A percentile compares a stretch with the other conserved stretches of the same genome.
phyloP scores from a whole-genome alignment of 2,797 vertebrate genomes.

The Fundulus diaphanus region DNA sequence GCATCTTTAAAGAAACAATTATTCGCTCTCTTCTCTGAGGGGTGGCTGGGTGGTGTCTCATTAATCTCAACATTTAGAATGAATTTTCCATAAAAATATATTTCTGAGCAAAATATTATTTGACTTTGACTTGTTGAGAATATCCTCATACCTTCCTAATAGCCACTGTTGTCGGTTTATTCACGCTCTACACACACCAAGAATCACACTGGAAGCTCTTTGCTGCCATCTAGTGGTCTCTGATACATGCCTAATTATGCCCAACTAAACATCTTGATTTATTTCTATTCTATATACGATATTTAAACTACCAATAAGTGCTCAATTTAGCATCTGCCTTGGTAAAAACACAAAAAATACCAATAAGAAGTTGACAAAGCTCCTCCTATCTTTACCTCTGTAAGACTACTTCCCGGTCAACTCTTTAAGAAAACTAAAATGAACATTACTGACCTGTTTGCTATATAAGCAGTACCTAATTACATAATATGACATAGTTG shows the following conservation, averaged over 20 bases:
- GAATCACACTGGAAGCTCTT: too few relatives aligned
- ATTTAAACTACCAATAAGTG: too few relatives aligned
- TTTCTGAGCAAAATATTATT: background rate
- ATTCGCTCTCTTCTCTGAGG: background rate
- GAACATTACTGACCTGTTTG: constrained; percentile 1
- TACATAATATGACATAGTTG: background rate
- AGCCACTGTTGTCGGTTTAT: background rate
- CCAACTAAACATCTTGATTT: too few relatives aligned
- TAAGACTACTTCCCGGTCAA: background rate
- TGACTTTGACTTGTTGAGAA: background rate
- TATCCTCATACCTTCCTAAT: too few relatives aligned
- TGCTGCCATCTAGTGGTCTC: too few relatives aligned
- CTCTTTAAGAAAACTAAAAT: too few relatives aligned
- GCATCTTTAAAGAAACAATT: background rate
- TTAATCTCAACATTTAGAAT: background rate
- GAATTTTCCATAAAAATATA: background rate
- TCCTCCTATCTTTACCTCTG: background rate
- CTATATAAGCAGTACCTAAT: background rate
- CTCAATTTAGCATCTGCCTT: too few relatives aligned
- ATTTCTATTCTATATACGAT: too few relatives aligned
- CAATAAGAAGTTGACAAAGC: too few relatives aligned
- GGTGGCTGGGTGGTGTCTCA: too few relatives aligned
- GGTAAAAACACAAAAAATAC: too few relatives aligned
- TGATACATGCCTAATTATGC: background rate
- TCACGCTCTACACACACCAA: background rate